A percentile compares a stretch with the other conserved stretches of the same genome.
phyloP scores from a whole-genome alignment of 1,140 invertebrate species.

The Hydropsyche tenuis region DNA sequence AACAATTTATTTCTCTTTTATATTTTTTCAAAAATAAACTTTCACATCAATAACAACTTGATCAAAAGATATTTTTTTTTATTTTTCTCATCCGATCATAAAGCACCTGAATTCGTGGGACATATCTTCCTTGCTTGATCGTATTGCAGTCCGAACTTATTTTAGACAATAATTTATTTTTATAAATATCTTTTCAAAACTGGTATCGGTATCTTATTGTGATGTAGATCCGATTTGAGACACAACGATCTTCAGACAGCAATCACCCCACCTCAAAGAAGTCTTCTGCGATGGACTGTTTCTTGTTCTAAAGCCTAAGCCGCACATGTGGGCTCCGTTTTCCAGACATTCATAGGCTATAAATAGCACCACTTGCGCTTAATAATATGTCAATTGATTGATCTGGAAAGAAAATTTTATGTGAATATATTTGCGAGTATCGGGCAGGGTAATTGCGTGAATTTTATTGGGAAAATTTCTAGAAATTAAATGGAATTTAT shows the following conservation, averaged over 20 bases:
- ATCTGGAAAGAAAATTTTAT: not conserved
- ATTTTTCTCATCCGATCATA: conserved; percentile 10
- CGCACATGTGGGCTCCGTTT: conserved; percentile 79
- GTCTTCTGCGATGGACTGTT: conserved; percentile 95
- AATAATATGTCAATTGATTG: conserved; percentile 4
- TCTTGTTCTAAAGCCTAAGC: conserved; percentile 90
- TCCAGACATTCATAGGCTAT: conserved; percentile 53
- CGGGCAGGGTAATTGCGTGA: too few relatives aligned
- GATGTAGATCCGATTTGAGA: not conserved
- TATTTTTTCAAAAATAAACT: conserved; percentile 40
- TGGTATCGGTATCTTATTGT: not conserved
- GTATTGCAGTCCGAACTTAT: not conserved
- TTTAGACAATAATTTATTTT: not conserved
- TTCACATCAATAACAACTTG: conserved; percentile 37
- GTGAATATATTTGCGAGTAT: too few relatives aligned
- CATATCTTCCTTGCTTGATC: conserved; percentile 3
- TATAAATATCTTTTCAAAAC: not conserved
- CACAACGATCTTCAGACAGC: conserved; percentile 64
- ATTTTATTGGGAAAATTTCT: too few relatives aligned
- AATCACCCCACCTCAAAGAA: conserved; percentile 92
- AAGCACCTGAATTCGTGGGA: conserved; percentile 17
- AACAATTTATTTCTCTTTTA: not conserved
- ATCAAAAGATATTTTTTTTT: conserved; percentile 23
- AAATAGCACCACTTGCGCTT: conserved; percentile 25
- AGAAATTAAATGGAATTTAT: too few relatives aligned